phyloP scores from a whole-genome alignment of 2,797 vertebrate genomes.

The Amblyopsis hoosieri region DNA sequence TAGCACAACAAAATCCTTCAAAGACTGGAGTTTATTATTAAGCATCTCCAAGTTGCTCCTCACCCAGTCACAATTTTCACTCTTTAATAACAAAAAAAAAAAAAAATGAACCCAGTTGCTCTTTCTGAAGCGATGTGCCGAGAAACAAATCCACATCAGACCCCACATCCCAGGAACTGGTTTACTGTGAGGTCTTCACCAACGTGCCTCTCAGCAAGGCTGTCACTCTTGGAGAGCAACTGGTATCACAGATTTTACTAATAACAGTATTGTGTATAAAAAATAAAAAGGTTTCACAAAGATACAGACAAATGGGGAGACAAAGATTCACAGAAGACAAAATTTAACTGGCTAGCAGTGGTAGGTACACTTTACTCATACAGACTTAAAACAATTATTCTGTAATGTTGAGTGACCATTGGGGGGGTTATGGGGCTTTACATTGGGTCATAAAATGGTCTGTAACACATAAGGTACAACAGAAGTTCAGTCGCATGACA shows the following conservation, averaged over 20 bases:
- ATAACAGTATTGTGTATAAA: conserved; percentile 38
- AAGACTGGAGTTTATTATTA: conserved; percentile 64
- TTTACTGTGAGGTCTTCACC: conserved; percentile 93
- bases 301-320: neutral
- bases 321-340: too few species aligned
- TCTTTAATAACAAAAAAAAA: conserved; percentile 36
- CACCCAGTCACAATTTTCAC: conserved; percentile 28
- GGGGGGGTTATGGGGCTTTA: too few species aligned
- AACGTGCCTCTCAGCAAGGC: conserved; percentile 74
- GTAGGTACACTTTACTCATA: neutral
- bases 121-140: conserved; percentile 62
- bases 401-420: too few species aligned
- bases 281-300: conserved; percentile 35
- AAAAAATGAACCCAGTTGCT: conserved; percentile 51
- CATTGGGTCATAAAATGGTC: too few species aligned
- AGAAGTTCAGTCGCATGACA: neutral
- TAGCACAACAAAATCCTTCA: conserved; percentile 24
- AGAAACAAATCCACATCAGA: conserved; percentile 84
- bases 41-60: conserved; percentile 54
- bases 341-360: too few species aligned
- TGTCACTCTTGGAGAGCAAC: conserved; percentile 54
- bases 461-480: conserved; percentile 1
- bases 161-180: conserved; percentile 84
- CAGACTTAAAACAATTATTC: too few species aligned
- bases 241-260: conserved; percentile 27